These are phyloP conservation scores for Oryzias javanicus DNA, from an alignment of 2,113 vertebrate genomes.

Conservation along the genomic window DNA sequence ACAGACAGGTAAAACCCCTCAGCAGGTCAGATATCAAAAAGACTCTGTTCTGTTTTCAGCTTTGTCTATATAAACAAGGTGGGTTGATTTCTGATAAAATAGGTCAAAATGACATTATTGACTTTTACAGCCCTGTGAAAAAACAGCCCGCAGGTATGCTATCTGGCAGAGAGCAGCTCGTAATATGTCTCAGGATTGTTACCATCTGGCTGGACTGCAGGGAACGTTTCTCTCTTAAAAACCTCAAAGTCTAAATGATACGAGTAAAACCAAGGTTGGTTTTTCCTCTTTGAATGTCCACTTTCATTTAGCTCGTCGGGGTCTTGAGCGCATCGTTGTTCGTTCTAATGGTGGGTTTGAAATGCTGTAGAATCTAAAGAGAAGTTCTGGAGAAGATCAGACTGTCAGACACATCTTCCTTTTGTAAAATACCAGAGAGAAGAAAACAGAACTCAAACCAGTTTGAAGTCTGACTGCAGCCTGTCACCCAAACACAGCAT, in stretches of 20 bases:
- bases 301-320: constrained; percentile 62
- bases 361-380: constrained; percentile 5
- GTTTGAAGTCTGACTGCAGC: constrained; percentile 8
- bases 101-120: constrained; percentile 83
- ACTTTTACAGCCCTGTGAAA: constrained; percentile 81
- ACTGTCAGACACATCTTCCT: constrained; percentile 1
- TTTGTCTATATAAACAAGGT: constrained; percentile 66
- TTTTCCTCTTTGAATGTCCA: constrained; percentile 70
- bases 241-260: constrained; percentile 82
- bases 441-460: constrained; percentile 1
- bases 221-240: constrained; percentile 80
- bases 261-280: constrained; percentile 72
- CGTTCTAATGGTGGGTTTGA: constrained; percentile 16
- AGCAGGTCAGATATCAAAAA: constrained; percentile 62
- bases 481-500: constrained; percentile 7
- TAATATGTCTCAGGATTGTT: constrained; percentile 82
- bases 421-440: neutral
- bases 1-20: constrained; percentile 58
- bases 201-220: constrained; percentile 79
- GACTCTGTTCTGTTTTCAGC: constrained; percentile 64
- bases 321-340: constrained; percentile 57
- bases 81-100: constrained; percentile 79
- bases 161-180: constrained; percentile 76
- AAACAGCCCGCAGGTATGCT: constrained; percentile 81
- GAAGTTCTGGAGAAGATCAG: neutral